A percentile compares a stretch with the other conserved stretches of the same genome.
Evolutionary conservation across 2,888 invertebrate genomes (phyloP).

Genomic region (Papilio elwesi): DNA sequence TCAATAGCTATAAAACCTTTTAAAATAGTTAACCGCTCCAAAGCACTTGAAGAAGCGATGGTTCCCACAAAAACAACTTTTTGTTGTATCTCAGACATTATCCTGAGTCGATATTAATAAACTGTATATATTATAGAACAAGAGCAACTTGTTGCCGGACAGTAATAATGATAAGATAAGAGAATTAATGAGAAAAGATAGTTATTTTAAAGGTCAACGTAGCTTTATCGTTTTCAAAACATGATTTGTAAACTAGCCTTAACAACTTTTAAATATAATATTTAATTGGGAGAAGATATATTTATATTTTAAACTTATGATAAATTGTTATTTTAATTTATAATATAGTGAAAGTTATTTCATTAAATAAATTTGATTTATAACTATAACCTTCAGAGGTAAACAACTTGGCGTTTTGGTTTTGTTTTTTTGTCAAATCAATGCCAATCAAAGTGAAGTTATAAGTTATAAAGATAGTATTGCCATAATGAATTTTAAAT

Average conservation of each 20-base stretch:
- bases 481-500: no score
- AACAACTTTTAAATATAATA: not conserved
- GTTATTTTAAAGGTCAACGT: constrained; percentile 38
- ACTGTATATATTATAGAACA: not conserved
- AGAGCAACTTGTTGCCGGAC: constrained; percentile 11
- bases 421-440: no score
- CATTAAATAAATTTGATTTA: no score
- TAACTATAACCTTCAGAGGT: no score
- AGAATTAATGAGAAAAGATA: constrained; percentile 14
- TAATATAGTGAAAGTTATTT: no score
- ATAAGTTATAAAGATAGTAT: no score
- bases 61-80: constrained; percentile 64
- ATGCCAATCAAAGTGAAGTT: no score
- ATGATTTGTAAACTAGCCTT: constrained; percentile 28
- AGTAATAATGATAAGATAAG: constrained; percentile 31
- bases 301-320: not conserved
- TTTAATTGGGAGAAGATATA: not conserved
- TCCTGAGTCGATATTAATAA: constrained; percentile 12
- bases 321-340: no score
- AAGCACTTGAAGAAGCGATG: constrained; percentile 59
- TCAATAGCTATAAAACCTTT: constrained; percentile 84
- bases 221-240: constrained; percentile 35
- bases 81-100: constrained; percentile 53
- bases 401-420: no score
- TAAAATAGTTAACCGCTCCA: constrained; percentile 59